phyloP scores from a whole-genome alignment of 2,113 vertebrate genomes.

The Actenoides hombroni region DNA sequence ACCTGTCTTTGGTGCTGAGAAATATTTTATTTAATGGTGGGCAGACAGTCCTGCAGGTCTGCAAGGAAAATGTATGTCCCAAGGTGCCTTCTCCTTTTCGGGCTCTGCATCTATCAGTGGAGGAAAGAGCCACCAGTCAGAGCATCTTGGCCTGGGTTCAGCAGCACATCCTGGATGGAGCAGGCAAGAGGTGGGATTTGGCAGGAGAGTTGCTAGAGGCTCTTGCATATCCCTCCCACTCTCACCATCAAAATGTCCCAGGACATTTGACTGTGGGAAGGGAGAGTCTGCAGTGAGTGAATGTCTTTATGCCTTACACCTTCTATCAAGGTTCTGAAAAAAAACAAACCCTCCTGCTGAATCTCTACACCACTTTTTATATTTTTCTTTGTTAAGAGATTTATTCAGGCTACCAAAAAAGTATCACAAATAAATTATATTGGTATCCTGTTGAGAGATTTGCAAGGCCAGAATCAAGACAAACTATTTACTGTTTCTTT shows the following conservation, averaged over 20 bases:
- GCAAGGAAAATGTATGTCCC: neutral
- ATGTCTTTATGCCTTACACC: neutral
- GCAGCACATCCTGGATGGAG: neutral
- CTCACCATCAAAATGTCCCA: neutral
- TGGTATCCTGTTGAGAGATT: neutral
- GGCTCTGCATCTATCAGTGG: too few species aligned
- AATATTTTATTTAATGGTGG: neutral
- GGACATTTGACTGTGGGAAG: neutral
- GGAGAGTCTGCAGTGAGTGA: neutral
- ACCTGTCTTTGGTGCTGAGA: neutral
- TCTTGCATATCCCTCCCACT: neutral
- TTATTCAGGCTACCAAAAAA: neutral
- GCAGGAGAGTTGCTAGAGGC: neutral
- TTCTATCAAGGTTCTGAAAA: neutral
- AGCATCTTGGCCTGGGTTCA: neutral
- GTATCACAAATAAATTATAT: neutral
- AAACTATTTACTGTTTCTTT: neutral
- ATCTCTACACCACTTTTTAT: fast-evolving
- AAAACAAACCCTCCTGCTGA: neutral
- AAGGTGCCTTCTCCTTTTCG: neutral
- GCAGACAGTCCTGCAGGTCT: neutral
- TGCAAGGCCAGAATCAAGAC: neutral
- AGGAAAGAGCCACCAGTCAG: neutral
- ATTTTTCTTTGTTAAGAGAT: neutral
- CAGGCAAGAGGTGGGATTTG: neutral